Conservation (phyloP, 2,888 invertebrate genomes). For the Oligia latruncula region DNA sequence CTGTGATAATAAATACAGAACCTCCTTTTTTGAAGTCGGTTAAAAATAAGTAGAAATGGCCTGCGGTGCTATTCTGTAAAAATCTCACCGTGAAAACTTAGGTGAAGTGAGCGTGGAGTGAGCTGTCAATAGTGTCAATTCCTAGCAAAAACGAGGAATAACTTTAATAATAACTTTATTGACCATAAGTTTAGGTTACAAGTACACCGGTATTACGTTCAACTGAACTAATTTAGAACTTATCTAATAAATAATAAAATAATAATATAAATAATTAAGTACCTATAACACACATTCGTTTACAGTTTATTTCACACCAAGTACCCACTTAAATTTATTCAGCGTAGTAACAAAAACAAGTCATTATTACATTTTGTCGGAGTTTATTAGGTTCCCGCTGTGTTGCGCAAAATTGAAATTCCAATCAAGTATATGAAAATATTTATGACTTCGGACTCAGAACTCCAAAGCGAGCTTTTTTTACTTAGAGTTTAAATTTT, state of each 20-base stretch:
- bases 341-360: conserved; percentile 18
- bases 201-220: too few species aligned
- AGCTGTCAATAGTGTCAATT: too few species aligned
- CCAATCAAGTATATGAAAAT: conserved; percentile 64
- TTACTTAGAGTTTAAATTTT: conserved; percentile 61
- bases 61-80: not conserved
- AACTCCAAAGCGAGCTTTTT: conserved; percentile 58
- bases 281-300: conserved; percentile 11
- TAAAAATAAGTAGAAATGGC: too few species aligned
- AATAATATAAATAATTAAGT: not conserved
- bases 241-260: too few species aligned
- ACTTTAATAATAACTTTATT: too few species aligned
- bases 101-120: too few species aligned
- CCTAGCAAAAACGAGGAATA: too few species aligned
- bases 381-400: conserved; percentile 41
- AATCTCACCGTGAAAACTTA: too few species aligned
- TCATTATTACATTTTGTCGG: conserved; percentile 34
- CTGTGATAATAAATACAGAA: too few species aligned
- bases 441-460: conserved; percentile 59
- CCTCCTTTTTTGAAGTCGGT: too few species aligned
- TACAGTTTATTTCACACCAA: conserved; percentile 22
- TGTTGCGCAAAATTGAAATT: conserved; percentile 55
- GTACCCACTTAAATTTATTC: conserved; percentile 27
- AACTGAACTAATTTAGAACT: too few species aligned
- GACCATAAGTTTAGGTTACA: too few species aligned